Conservation (phyloP, 2,113 vertebrate species). For the Sisor rabdophorus region DNA sequence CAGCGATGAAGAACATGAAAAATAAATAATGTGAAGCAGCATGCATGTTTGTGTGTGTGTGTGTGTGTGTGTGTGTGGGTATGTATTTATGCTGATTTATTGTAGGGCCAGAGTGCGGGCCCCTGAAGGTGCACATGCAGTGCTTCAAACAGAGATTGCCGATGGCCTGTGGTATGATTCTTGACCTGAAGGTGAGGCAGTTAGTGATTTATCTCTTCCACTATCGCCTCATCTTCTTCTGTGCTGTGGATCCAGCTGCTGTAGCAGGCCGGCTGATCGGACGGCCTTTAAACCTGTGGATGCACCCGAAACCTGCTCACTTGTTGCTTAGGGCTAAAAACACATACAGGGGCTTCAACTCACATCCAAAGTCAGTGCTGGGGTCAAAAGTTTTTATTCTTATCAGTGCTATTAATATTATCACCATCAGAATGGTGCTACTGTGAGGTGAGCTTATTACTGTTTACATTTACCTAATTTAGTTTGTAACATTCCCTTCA, state of each 20-base stretch:
- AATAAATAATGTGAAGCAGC: neutral
- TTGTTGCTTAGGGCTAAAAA: slow-evolving; percentile 9
- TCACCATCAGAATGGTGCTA: neutral
- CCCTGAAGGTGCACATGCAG: slow-evolving; percentile 72
- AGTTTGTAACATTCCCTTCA: no score
- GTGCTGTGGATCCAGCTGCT: slow-evolving; percentile 45
- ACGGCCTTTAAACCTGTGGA: slow-evolving; percentile 46
- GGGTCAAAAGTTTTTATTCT: slow-evolving; percentile 10
- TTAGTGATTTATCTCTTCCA: slow-evolving; percentile 75
- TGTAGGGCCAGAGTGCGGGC: slow-evolving; percentile 72
- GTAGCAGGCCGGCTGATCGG: slow-evolving; percentile 3
- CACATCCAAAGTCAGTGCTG: neutral
- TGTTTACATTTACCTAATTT: neutral
- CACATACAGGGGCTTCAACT: slow-evolving; percentile 24
- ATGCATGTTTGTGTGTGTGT: neutral
- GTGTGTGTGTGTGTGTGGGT: slow-evolving; percentile 10
- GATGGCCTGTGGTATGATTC: slow-evolving; percentile 74
- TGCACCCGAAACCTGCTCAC: slow-evolving; percentile 32
- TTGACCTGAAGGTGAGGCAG: slow-evolving; percentile 77
- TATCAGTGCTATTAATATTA: neutral
- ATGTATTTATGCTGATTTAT: slow-evolving; percentile 73
- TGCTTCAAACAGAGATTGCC: slow-evolving; percentile 78
- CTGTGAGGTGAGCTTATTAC: neutral
- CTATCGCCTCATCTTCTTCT: slow-evolving; percentile 68
- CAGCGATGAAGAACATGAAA: neutral